phyloP scores from a whole-genome alignment of 2,888 invertebrate genomes.

The Tanypteryx hageni region DNA sequence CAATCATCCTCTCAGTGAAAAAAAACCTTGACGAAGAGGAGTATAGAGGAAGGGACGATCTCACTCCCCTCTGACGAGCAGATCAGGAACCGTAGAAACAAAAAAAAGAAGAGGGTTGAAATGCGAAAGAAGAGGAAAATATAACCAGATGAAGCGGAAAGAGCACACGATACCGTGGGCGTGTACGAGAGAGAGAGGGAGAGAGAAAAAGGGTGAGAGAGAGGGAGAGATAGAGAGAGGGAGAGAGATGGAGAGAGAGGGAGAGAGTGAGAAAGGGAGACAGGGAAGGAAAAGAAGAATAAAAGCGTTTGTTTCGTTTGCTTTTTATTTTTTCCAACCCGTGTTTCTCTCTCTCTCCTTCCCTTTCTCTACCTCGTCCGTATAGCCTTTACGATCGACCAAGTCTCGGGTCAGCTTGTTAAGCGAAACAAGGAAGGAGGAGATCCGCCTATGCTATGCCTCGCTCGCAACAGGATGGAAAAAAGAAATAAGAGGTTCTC shows the following conservation, averaged over 20 bases:
- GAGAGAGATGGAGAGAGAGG: neutral
- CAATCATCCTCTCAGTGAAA: neutral
- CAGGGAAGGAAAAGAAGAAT: neutral
- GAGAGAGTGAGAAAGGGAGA: too few relatives aligned
- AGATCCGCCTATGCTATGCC: too few relatives aligned
- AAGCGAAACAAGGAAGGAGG: conserved; percentile 23
- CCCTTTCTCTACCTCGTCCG: neutral
- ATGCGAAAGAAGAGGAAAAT: neutral
- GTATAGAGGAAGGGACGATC: too few relatives aligned
- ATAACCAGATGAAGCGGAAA: conserved; percentile 25
- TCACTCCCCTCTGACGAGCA: neutral
- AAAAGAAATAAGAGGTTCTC: neutral
- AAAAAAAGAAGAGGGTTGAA: neutral
- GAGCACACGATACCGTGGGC: neutral
- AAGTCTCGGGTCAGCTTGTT: conserved; percentile 53
- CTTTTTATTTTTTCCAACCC: neutral
- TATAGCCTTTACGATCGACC: conserved; percentile 47
- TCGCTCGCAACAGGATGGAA: neutral
- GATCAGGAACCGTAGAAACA: neutral
- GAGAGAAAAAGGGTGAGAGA: too few relatives aligned
- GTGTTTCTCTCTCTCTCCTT: neutral
- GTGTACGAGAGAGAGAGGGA: neutral
- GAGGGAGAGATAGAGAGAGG: too few relatives aligned
- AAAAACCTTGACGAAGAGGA: neutral
- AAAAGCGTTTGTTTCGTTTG: neutral